Base-by-base conservation (phyloP, 53 echinoderm and acorn worm species). In the Pentamera pediparva region DNA sequence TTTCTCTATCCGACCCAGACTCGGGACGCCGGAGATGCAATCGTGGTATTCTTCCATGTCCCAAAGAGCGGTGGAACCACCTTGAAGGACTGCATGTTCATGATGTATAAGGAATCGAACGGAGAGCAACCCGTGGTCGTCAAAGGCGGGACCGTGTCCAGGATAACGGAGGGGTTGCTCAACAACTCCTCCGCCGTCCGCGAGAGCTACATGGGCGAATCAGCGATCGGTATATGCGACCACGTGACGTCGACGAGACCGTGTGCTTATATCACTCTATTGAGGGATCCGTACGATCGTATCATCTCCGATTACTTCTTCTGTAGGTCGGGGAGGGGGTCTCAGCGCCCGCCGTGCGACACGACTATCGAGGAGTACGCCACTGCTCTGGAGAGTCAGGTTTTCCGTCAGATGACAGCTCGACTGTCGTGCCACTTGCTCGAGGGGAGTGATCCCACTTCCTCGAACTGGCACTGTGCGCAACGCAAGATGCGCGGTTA, bases 181-280 rank as follows among this genome's bases (percentile, higher is more conserved):
- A 65, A 65, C 25, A 65, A 65, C 26, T 6, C 40, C 15, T 35
- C 38, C 27, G 24, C 2, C 19, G 35, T 36, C 39, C 37, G 37
- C 17, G 65, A 65, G 4, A 39, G 40, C 25, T 65, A 65, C 25
- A 65, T 65, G 65, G 95, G 95, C 6, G 95, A 90, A 3, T 95
- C 87, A 69, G 54, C 85, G n/a, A 90, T 95, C 36, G 95, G 95
- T 28, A 36, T 85, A 1, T 90, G 95, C 25, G 95, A 95, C 33
- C 75, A 81, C 5, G 47, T 89, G n/a, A 50, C 19, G 0, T n/a
- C n/a, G n/a, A 72, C 59, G 37, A 67, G 76, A 35, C 79, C 87
- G 15, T 90, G 90, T 51, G 87, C 95, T 1, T 95, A 90, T 61
- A 87, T 95, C 70, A 95, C 95, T 22, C 75, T 95, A 40, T 53